Percentiles rank a stretch among this genome's conserved stretches.
phyloP scores from a whole-genome alignment of 2,113 vertebrate species.

The Heterotilapia buettikoferi region DNA sequence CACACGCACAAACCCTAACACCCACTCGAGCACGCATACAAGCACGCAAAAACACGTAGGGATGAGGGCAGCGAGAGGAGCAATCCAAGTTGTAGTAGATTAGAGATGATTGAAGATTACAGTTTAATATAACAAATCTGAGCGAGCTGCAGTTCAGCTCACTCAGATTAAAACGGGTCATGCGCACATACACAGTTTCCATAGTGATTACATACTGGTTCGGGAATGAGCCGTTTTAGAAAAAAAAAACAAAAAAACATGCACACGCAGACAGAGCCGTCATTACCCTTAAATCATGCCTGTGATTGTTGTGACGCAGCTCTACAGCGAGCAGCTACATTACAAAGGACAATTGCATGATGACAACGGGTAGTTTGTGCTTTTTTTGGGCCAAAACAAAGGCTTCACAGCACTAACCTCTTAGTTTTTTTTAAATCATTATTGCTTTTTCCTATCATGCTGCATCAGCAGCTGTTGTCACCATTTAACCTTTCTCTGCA shows the following conservation, averaged over 20 bases:
- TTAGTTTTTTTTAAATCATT: neutral
- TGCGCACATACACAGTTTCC: slow-evolving; percentile 19
- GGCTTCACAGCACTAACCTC: neutral
- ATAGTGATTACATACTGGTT: slow-evolving; percentile 37
- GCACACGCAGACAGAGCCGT: neutral
- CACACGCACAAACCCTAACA: neutral
- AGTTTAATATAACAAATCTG: slow-evolving; percentile 43
- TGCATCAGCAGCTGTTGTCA: neutral
- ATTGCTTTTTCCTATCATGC: neutral
- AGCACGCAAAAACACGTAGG: neutral
- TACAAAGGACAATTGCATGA: neutral
- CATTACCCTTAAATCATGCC: neutral
- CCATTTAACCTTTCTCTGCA: neutral
- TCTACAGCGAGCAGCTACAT: neutral
- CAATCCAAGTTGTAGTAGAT: slow-evolving; percentile 39
- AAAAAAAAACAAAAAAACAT: neutral
- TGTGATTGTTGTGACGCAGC: neutral
- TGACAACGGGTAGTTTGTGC: neutral
- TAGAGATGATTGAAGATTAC: slow-evolving; percentile 56
- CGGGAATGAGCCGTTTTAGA: neutral
- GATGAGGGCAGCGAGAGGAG: slow-evolving; percentile 9
- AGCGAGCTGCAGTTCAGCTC: slow-evolving; percentile 1
- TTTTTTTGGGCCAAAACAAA: neutral
- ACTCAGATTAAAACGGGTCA: slow-evolving; percentile 24
- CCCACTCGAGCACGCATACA: neutral